phyloP scores from a whole-genome alignment of 1,140 invertebrate genomes.

The Metopolophium dirhodum region DNA sequence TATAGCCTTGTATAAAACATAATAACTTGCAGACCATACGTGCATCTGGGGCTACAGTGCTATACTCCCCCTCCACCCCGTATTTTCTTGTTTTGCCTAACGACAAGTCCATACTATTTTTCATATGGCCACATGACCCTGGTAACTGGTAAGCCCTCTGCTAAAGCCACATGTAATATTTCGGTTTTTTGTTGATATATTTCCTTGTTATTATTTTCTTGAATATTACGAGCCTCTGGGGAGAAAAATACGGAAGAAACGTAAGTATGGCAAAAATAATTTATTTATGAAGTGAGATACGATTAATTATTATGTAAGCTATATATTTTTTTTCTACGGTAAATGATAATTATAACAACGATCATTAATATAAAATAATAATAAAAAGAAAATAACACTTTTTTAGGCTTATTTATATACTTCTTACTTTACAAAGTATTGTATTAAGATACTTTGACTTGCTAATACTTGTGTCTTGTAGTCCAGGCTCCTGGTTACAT shows the following conservation, averaged over 20 bases:
- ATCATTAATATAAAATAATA: not conserved
- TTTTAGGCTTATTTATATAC: no score
- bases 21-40: slow-evolving; percentile 50
- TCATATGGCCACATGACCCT: slow-evolving; percentile 44
- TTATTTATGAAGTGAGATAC: not conserved
- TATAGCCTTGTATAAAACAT: slow-evolving; percentile 48
- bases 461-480: no score
- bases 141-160: not conserved
- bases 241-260: not conserved
- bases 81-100: slow-evolving; percentile 35
- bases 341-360: not conserved
- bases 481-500: not conserved
- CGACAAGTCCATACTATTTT: slow-evolving; percentile 53
- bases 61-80: not conserved
- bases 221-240: slow-evolving; percentile 23
- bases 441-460: not conserved
- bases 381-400: no score
- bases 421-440: not conserved
- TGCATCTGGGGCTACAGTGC: slow-evolving; percentile 43
- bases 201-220: slow-evolving; percentile 50
- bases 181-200: not conserved
- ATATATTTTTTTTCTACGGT: not conserved
- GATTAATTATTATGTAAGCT: not conserved
- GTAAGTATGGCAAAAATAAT: not conserved
- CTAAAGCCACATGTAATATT: slow-evolving; percentile 44